Evolutionary conservation across 2,113 vertebrate genomes (phyloP).

Genomic region (Austrofundulus limnaeus): DNA sequence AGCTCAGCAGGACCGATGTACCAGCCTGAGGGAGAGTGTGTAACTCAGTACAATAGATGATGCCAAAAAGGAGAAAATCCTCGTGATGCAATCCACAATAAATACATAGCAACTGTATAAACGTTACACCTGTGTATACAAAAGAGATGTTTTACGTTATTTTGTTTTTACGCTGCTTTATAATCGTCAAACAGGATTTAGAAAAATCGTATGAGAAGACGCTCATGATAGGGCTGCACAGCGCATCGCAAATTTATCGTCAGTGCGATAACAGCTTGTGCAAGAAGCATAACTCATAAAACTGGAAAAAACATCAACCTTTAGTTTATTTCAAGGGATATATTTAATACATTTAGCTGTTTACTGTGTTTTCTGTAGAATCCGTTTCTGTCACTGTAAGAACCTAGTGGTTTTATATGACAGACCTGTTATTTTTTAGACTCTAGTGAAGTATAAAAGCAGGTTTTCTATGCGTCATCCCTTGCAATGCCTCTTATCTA

Average conservation of each 20-base stretch:
- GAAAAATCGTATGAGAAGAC: too few relatives aligned
- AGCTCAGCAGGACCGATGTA: constrained; percentile 17
- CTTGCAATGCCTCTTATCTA: not conserved
- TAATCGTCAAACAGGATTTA: constrained; percentile 24
- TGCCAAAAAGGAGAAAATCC: constrained; percentile 19
- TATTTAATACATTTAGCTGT: not conserved
- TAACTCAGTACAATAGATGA: constrained; percentile 21
- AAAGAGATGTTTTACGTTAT: constrained; percentile 10
- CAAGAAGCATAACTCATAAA: too few relatives aligned
- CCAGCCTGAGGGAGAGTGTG: constrained; percentile 16
- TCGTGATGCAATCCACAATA: constrained; percentile 41
- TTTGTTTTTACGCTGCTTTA: not conserved
- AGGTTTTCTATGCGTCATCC: constrained; percentile 3
- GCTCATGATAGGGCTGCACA: too few relatives aligned
- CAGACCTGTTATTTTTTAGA: not conserved
- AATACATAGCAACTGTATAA: not conserved
- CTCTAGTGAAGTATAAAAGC: constrained; percentile 3
- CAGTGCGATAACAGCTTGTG: too few relatives aligned
- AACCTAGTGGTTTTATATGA: not conserved
- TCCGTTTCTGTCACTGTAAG: not conserved
- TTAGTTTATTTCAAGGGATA: too few relatives aligned
- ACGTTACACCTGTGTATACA: too few relatives aligned
- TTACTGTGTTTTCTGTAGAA: not conserved
- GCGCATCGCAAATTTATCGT: too few relatives aligned
- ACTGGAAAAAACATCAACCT: too few relatives aligned